phyloP scores from a whole-genome alignment of 2,888 invertebrate genomes.

The Trichogramma dendrolimi region DNA sequence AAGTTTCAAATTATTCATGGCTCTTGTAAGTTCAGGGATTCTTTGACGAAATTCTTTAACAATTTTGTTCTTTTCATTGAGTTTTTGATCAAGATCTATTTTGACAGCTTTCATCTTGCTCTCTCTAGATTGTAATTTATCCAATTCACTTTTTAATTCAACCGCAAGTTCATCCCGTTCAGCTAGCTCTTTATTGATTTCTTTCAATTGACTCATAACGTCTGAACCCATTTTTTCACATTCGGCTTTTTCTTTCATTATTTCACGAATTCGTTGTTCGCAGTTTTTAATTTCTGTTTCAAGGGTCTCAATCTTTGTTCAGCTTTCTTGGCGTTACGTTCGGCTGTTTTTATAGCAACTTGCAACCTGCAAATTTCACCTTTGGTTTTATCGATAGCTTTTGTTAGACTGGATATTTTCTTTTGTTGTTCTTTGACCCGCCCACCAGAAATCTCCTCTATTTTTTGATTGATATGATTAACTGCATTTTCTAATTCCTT shows the following conservation, averaged over 20 bases:
- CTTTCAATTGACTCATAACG: conserved; percentile 57
- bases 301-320: conserved; percentile 69
- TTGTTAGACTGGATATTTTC: conserved; percentile 64
- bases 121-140: conserved; percentile 60
- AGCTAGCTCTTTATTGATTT: conserved; percentile 58
- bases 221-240: conserved; percentile 58
- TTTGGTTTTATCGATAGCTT: conserved; percentile 69
- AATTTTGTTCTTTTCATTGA: conserved; percentile 60
- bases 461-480: conserved; percentile 62
- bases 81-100: conserved; percentile 70
- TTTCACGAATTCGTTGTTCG: conserved; percentile 61
- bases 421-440: conserved; percentile 69
- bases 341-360: conserved; percentile 66
- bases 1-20: conserved; percentile 60
- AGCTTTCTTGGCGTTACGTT: conserved; percentile 69
- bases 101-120: conserved; percentile 67
- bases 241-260: conserved; percentile 59
- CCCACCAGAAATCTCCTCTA: conserved; percentile 66
- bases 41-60: conserved; percentile 58
- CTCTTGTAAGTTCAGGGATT: conserved; percentile 58
- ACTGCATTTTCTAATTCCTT: conserved; percentile 63
- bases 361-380: conserved; percentile 65
- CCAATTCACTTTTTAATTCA: conserved; percentile 62
- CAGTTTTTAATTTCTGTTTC: conserved; percentile 68
- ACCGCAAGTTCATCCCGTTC: conserved; percentile 59